phyloP scores from a whole-genome alignment of 2,113 vertebrate genomes.

The Paralichthys olivaceus region DNA sequence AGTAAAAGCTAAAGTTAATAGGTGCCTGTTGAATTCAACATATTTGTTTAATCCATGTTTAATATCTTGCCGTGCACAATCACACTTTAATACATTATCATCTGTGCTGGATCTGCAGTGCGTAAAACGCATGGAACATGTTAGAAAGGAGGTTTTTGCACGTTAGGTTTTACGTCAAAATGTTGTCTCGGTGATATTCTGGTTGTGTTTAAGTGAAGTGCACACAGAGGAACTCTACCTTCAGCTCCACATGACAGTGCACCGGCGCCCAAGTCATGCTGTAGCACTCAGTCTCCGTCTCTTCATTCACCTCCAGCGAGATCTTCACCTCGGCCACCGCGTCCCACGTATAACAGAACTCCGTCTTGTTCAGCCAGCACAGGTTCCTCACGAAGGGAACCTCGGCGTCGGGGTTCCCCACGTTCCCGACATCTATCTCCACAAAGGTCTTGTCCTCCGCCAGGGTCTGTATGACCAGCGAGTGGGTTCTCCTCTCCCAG shows the following conservation, averaged over 20 bases:
- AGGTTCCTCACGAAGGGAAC: constrained; percentile 87
- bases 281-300: constrained; percentile 87
- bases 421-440: constrained; percentile 85
- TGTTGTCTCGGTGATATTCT: neutral
- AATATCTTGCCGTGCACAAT: neutral
- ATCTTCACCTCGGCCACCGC: constrained; percentile 87
- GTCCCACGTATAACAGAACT: constrained; percentile 93
- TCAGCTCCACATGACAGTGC: constrained; percentile 86
- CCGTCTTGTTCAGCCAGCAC: constrained; percentile 89
- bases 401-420: constrained; percentile 82
- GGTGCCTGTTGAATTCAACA: neutral
- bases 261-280: constrained; percentile 86
- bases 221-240: constrained; percentile 77
- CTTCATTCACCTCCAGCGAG: constrained; percentile 80
- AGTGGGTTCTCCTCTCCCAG: constrained; percentile 88
- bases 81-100: neutral
- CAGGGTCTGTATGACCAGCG: constrained; percentile 87
- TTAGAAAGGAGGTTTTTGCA: neutral
- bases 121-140: neutral
- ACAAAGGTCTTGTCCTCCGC: constrained; percentile 83
- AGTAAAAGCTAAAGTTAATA: neutral
- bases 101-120: neutral
- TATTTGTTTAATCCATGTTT: neutral
- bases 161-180: neutral
- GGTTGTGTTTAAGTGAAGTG: neutral